Evolutionary conservation across 2,888 invertebrate genomes (phyloP), one percentile per base, ranked within the genome.

Genomic region (Agrypnus murinus): DNA sequence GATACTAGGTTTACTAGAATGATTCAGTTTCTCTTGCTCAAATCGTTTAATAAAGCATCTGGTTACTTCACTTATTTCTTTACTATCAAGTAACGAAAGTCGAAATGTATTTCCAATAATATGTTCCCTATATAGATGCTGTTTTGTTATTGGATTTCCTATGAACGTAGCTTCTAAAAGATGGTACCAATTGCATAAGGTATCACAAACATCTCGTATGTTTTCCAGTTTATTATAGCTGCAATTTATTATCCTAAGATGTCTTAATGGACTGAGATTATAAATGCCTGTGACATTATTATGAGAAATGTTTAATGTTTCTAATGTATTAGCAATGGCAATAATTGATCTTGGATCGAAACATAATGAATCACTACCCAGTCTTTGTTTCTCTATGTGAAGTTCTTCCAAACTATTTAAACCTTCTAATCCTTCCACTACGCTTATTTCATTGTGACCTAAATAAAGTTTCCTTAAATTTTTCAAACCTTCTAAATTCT

Each of bases 391-490:
- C 81, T 93, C 92, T 66, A 93, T 84, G 77, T 93, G 90, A 19
- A 93, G 82, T 78, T 92, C 92, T 78, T 89, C 89, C 71, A 94
- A 85, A 78, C 87, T 87, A 48, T 81, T 85, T 38, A 91, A 82
- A 17, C 85, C 84, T 73, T 92, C 90, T 69, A 94, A 84, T 72
- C 92, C 92, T 83, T 94, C 93, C 0, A 93, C 86, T 0, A 93
- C 90, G 66, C 88, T 87, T 46, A 93, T 92, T 69, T 84, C 85
- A 81, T 94, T 94, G 74, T 91, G 88, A 0, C 92, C 90, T 69
- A 93, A 83, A 82, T 95, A 96, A 1, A 98, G 82, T 83, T 95
- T 94, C 75, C 91, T 91, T 62, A 97, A 85, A 73, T 92, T 91
- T 34, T 83, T 85, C 63, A 95, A 86, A 19, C 86, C 83, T 57